Evolutionary conservation across 2,797 vertebrate species (phyloP).

Genomic region (Diceros bicornis): DNA sequence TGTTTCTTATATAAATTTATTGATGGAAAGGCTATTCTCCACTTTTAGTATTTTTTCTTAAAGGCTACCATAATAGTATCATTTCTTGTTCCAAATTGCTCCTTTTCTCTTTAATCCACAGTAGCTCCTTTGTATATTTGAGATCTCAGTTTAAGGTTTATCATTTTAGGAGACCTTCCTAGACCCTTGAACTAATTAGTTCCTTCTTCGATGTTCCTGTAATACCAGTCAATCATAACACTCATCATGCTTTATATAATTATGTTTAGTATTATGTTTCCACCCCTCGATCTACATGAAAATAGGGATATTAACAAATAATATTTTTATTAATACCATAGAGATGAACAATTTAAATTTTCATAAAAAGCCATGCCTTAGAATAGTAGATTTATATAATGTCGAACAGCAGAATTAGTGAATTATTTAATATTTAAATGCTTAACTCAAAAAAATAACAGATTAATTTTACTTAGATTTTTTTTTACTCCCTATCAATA

Average conservation of each 20-base stretch:
- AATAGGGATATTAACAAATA: neutral
- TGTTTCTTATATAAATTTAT: neutral
- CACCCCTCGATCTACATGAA: neutral
- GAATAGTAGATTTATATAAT: neutral
- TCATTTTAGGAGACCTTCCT: neutral
- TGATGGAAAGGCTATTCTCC: neutral
- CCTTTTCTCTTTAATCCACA: neutral
- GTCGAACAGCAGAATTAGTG: neutral
- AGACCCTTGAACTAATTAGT: neutral
- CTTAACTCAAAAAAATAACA: neutral
- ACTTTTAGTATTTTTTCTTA: neutral
- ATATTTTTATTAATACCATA: neutral
- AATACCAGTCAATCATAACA: neutral
- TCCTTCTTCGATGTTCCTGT: neutral
- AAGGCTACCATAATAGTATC: neutral
- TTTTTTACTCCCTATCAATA: neutral
- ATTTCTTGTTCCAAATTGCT: neutral
- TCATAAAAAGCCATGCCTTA: neutral
- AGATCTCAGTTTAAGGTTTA: neutral
- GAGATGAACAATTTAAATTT: neutral
- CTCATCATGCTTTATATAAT: neutral
- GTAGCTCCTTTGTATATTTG: neutral
- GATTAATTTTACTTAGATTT: neutral
- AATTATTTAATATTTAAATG: neutral
- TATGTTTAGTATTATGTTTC: neutral